Conservation (phyloP, 2,888 invertebrate genomes). For the Deilephila porcellus region DNA sequence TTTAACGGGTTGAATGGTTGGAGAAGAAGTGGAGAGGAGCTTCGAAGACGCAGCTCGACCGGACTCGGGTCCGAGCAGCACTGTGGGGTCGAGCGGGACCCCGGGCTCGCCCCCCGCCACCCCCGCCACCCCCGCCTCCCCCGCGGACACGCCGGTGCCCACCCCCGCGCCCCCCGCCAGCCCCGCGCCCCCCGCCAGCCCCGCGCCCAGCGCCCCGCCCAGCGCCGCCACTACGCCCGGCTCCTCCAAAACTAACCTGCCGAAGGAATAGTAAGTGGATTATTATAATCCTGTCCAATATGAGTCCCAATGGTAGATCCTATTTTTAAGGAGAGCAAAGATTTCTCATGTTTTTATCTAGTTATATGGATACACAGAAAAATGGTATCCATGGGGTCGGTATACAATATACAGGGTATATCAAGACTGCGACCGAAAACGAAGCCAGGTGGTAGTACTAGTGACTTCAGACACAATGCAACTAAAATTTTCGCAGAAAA, state of each 20-base stretch:
- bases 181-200: constrained; percentile 33
- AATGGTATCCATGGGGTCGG: no score
- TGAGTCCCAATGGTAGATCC: no score
- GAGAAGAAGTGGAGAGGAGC: constrained; percentile 69
- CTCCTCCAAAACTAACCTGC: constrained; percentile 39
- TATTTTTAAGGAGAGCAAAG: neutral
- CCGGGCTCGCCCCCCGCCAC: neutral
- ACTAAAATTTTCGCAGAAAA: no score
- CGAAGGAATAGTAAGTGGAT: constrained; percentile 35
- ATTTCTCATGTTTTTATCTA: constrained; percentile 13
- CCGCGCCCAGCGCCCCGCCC: neutral
- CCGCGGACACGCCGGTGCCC: constrained; percentile 32
- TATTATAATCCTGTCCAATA: neutral
- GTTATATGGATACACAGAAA: no score
- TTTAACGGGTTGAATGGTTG: constrained; percentile 33
- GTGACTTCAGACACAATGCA: no score
- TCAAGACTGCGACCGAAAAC: no score
- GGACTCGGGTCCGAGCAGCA: constrained; percentile 19
- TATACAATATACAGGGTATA: no score
- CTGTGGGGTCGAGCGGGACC: constrained; percentile 15
- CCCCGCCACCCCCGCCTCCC: constrained; percentile 28
- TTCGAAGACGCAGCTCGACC: constrained; percentile 46
- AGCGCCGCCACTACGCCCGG: constrained; percentile 33
- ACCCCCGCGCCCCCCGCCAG: constrained; percentile 35
- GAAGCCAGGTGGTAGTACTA: no score